phyloP scores from a whole-genome alignment of 2,888 invertebrate genomes.

The Steinernema hermaphroditum region DNA sequence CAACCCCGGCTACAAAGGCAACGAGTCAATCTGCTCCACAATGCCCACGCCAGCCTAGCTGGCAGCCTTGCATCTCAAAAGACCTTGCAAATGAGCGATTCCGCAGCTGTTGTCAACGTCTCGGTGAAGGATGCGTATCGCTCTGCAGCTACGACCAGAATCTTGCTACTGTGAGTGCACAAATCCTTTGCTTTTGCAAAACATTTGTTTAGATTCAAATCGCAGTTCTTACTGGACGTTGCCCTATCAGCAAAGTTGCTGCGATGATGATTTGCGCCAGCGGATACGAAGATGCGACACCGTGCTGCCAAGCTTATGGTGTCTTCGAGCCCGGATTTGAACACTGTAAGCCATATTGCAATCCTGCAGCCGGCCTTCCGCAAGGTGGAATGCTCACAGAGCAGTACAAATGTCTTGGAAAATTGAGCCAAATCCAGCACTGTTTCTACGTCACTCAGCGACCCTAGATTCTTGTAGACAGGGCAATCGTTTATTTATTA shows the following conservation, averaged over 20 bases:
- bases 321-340: constrained; percentile 66
- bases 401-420: constrained; percentile 65
- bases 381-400: constrained; percentile 63
- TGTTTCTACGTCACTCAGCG: constrained; percentile 65
- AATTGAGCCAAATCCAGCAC: constrained; percentile 60
- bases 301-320: constrained; percentile 63
- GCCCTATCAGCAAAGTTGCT: constrained; percentile 62
- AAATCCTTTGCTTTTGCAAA: no score
- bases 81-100: constrained; percentile 61
- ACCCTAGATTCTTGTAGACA: constrained; percentile 47
- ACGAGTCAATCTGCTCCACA: constrained; percentile 30
- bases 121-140: constrained; percentile 63
- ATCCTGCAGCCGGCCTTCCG: constrained; percentile 64
- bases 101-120: constrained; percentile 60
- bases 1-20: constrained; percentile 19
- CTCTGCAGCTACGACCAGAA: constrained; percentile 64
- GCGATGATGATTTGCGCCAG: constrained; percentile 66
- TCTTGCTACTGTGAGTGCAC: constrained; percentile 59
- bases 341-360: constrained; percentile 65
- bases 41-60: constrained; percentile 64
- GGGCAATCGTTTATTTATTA: background rate
- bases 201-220: constrained; percentile 58
- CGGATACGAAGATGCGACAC: constrained; percentile 64
- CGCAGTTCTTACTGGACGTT: constrained; percentile 64
- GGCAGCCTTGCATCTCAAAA: constrained; percentile 64